Evolutionary conservation across 1,140 invertebrate genomes (phyloP).

Genomic region (Colletes gigas): DNA sequence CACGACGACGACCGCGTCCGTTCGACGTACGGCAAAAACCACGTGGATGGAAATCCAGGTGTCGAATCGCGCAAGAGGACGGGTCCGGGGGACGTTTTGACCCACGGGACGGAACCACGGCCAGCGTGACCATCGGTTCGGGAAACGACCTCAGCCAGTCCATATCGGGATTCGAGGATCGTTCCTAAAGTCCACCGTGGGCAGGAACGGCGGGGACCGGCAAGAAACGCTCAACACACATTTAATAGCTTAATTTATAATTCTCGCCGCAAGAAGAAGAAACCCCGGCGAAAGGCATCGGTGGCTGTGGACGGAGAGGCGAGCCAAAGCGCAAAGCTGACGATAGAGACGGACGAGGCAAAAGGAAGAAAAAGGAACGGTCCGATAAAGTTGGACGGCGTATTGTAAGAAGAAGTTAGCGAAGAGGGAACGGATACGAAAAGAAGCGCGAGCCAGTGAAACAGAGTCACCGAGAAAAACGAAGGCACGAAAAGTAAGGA

Average conservation of each 20-base stretch:
- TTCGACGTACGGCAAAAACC: constrained; percentile 39
- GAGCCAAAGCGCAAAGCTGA: neutral
- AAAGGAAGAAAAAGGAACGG: neutral
- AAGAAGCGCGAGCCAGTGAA: constrained; percentile 44
- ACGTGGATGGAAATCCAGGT: constrained; percentile 53
- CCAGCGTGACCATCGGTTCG: constrained; percentile 36
- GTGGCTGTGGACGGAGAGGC: constrained; percentile 1
- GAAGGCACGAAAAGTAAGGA: constrained; percentile 14
- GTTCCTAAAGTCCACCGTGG: constrained; percentile 49
- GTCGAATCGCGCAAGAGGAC: constrained; percentile 46
- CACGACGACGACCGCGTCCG: constrained; percentile 24
- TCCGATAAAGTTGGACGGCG: constrained; percentile 27
- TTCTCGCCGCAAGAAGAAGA: constrained; percentile 66
- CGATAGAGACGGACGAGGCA: neutral
- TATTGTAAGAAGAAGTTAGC: constrained; percentile 40
- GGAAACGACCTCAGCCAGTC: constrained; percentile 31
- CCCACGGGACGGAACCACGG: constrained; percentile 13
- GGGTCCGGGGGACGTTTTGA: constrained; percentile 5
- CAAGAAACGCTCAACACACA: constrained; percentile 68
- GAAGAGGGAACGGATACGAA: constrained; percentile 45
- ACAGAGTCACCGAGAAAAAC: constrained; percentile 45
- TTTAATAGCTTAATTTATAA: constrained; percentile 80
- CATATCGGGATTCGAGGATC: constrained; percentile 48
- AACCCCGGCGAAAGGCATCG: neutral
- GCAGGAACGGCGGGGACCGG: constrained; percentile 13